Base-by-base conservation (phyloP, 2,888 invertebrate species). In the Philaethria dido region DNA sequence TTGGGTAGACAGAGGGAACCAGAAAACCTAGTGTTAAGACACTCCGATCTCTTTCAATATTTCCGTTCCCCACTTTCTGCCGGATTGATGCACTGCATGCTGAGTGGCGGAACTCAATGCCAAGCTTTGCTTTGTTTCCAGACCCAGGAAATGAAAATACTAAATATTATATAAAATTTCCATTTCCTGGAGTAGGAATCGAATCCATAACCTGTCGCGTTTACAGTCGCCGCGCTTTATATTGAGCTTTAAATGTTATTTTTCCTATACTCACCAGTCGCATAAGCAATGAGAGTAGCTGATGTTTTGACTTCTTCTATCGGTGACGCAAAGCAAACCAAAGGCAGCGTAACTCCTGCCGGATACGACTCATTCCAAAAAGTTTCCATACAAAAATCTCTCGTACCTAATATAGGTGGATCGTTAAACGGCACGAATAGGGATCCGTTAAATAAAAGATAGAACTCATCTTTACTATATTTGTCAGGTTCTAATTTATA, bases 341-440 rank as follows among this genome's bases (percentile, higher is more conserved):
- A 84, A 0, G 94, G 94, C 44, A 94, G 75, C 4, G 94, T 94
- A 18, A 91, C 73, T 8, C 87, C 88, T 13, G 89, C 89, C 45
- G 92, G 92, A 59, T 82, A 82, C 0, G 88, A 79, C 68, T 87
- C 86, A 64, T 85, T 90, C 80, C 85, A 93, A 73, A 94, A 93
- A 0, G 93, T 84, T 77, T 95, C 95, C 93, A 95, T 93, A 76
- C 95, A 95, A 78, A 93, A 95, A 72, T 94, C 93, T 62, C 87
- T 87, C 0, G 93, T 92, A 11, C 85, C 85, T 45, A 94, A 80
- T 75, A 94, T 81, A n/a, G 80, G 79, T 0, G 92, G 92, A 25
- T 82, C 75, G 52, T 86, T 86, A 73, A 83, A 87, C 0, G 94
- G 94, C 16, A 92, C 90, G 73, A 93, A 93, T 52, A 95, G 84